Percentiles rank a stretch among this genome's conserved stretches.
These are phyloP conservation scores for Gibbula magus DNA, from an alignment of 2,888 invertebrate species.

Conservation along the genomic window DNA sequence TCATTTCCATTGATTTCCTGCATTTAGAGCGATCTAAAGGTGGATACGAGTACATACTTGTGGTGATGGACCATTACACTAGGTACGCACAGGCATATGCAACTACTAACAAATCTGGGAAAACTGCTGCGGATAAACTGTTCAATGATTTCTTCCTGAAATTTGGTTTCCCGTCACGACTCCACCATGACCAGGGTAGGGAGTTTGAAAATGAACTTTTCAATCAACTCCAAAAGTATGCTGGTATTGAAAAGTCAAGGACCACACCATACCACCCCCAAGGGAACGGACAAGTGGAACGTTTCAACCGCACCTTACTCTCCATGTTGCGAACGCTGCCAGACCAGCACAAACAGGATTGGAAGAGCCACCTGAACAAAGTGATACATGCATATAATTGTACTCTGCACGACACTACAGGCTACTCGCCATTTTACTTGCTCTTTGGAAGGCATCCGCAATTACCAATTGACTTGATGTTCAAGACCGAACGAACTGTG, in stretches of 20 bases:
- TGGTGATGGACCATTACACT: too few relatives aligned
- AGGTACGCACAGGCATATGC: too few relatives aligned
- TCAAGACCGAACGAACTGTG: constrained; percentile 16
- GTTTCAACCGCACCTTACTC: constrained; percentile 19
- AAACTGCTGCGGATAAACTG: too few relatives aligned
- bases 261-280: constrained; percentile 17
- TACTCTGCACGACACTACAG: neutral
- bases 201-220: too few relatives aligned
- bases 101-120: constrained; percentile 25
- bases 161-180: too few relatives aligned
- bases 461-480: neutral
- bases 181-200: too few relatives aligned
- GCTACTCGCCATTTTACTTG: constrained; percentile 14
- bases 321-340: constrained; percentile 14
- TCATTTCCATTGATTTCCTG: constrained; percentile 7
- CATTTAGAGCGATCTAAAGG: too few relatives aligned
- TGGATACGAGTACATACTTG: too few relatives aligned
- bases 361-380: constrained; percentile 7
- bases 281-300: constrained; percentile 22
- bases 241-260: constrained; percentile 11
- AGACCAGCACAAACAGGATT: constrained; percentile 14
- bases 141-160: too few relatives aligned
- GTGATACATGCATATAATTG: constrained; percentile 25
- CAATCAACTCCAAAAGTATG: neutral
- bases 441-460: constrained; percentile 18